Evolutionary conservation across 1,140 invertebrate genomes (phyloP).

Genomic region (Pinna nobilis): DNA sequence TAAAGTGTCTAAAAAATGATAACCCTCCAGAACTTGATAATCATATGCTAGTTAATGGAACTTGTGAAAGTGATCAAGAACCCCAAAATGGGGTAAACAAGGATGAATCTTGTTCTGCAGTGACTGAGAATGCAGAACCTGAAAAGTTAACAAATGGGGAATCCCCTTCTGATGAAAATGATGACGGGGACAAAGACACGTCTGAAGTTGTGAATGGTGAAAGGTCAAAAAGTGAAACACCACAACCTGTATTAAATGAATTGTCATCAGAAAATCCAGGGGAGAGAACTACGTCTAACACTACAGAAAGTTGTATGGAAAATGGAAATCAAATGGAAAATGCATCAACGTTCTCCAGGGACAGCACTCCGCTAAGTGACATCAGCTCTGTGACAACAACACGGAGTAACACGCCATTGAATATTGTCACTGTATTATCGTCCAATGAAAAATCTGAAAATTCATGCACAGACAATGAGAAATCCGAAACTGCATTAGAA

Average conservation of each 20-base stretch:
- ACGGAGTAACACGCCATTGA: constrained; percentile 24
- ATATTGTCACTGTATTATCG: too few relatives aligned
- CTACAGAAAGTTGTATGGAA: neutral
- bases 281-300: neutral
- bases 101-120: too few relatives aligned
- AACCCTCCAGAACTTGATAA: neutral
- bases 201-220: constrained; percentile 1
- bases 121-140: too few relatives aligned
- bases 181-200: neutral
- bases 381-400: constrained; percentile 10
- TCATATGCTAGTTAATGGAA: too few relatives aligned
- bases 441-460: neutral
- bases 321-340: neutral
- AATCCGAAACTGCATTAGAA: neutral
- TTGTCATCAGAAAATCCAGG: neutral
- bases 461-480: neutral
- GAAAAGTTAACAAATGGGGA: too few relatives aligned
- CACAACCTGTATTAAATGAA: neutral
- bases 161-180: neutral
- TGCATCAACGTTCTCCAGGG: neutral
- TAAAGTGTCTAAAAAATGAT: neutral
- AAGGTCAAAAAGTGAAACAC: too few relatives aligned
- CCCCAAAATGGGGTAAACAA: too few relatives aligned
- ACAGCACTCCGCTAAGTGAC: constrained; percentile 20
- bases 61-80: too few relatives aligned